These are phyloP conservation scores for Sciurus vulgaris DNA, from an alignment of 2,797 vertebrate species.

Conservation along the genomic window DNA sequence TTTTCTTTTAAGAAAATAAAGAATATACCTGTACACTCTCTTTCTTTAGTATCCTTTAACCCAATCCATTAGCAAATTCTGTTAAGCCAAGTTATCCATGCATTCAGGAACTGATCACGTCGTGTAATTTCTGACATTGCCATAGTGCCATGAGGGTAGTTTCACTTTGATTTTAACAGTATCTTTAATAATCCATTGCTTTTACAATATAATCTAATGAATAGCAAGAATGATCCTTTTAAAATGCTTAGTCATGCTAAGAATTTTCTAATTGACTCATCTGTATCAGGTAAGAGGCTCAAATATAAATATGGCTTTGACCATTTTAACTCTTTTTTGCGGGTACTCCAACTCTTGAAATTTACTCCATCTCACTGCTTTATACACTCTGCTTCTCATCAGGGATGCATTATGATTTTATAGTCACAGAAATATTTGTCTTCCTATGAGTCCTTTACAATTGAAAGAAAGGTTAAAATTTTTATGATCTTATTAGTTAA, in stretches of 20 bases:
- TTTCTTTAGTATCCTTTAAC: not conserved
- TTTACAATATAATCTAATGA: not conserved
- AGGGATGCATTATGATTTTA: not conserved
- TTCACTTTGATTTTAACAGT: constrained; percentile 5
- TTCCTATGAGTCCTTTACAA: not conserved
- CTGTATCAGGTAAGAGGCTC: not conserved
- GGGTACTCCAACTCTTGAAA: not conserved
- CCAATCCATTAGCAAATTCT: not conserved
- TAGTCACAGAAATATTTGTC: too few relatives aligned
- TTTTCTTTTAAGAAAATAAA: not conserved
- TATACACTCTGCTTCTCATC: not conserved
- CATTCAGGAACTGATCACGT: not conserved
- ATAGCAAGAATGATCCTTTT: not conserved
- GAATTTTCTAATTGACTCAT: not conserved
- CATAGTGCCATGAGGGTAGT: not conserved
- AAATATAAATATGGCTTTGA: not conserved
- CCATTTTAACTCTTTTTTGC: not conserved
- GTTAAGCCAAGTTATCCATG: not conserved
- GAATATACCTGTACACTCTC: not conserved
- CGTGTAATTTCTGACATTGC: not conserved
- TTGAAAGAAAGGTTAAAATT: not conserved
- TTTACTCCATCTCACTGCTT: not conserved
- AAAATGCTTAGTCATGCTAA: not conserved
- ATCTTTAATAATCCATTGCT: not conserved
- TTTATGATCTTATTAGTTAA: not conserved